Base-by-base conservation (phyloP, 2,113 vertebrate genomes). In the Vicugna pacos region DNA sequence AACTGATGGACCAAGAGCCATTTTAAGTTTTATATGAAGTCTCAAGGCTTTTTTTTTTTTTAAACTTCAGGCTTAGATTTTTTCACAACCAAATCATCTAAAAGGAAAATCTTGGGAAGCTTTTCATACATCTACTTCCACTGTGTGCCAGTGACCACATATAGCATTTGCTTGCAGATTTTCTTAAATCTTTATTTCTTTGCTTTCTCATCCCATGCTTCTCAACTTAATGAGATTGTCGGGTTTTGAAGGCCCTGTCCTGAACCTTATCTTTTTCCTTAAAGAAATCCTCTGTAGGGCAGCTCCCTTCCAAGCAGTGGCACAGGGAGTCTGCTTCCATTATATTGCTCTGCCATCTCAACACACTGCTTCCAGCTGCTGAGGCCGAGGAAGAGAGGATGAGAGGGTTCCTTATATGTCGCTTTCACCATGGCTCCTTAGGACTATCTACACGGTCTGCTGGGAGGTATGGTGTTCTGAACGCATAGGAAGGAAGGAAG, bases 81-180 rank as follows among this genome's bases (percentile, higher is more conserved):
- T 67, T 75, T 65, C 38, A 35, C 42, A 94, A 90, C n/a, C 94
- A 89, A 86, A 94, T 82, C 4, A 64, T 70, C 54, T 82, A 38
- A 87, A 62, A 52, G 42, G 38, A 42, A 80, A 70, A 0, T 77
- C 52, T 77, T 94, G 42, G 12, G 54, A 77, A 87, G 10, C 28
- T 67, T 92, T 64, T 17, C 35, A 32, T 56, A 62, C 1, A 15
- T 65, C 67, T 32, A 32, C 65, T 89, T 92, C 3, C 12, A 42
- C 35, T n/a, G 38, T 58, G 38, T 83, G 22, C 28, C 28, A 35
- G 46, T 54, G 50, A 91, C 20, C 2, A 30, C 17, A 73, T 8
- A 15, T 30, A 67, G 15, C 9, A 91, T 91, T 83, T 85, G 3
- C 48, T 93, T 52, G 42, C n/a, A 79, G 6, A 56, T 35, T 62